Conservation (phyloP, 2,797 vertebrate species). For the Phaenicophaeus curvirostris region DNA sequence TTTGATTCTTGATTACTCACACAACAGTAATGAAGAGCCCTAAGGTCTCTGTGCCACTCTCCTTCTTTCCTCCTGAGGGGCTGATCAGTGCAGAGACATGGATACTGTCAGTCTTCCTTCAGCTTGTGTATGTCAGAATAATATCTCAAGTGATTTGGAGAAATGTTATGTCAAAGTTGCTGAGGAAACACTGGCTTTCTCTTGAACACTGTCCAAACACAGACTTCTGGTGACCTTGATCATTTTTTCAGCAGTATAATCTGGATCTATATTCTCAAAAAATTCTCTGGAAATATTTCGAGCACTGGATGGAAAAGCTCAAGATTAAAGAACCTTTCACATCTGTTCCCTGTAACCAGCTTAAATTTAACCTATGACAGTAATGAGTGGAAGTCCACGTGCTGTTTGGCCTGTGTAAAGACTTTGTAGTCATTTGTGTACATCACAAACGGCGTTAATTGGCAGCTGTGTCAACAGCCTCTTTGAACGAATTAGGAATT, state of each 20-base stretch:
- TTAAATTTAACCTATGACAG: constrained; percentile 23
- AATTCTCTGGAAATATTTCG: not conserved
- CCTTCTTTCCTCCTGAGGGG: not conserved
- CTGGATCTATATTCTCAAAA: not conserved
- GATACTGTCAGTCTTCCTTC: not conserved
- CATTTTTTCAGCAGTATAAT: not conserved
- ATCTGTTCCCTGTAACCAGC: constrained; percentile 18
- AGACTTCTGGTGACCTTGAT: not conserved
- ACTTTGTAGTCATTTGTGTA: constrained; percentile 8
- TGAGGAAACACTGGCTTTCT: not conserved
- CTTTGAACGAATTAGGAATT: not conserved
- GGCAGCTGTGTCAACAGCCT: constrained; percentile 57
- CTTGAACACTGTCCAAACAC: not conserved
- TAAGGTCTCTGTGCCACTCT: not conserved
- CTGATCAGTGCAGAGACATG: not conserved
- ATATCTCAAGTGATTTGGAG: not conserved
- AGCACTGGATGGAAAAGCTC: not conserved
- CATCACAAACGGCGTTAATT: constrained; percentile 24
- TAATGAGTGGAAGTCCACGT: not conserved
- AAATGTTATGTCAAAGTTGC: not conserved
- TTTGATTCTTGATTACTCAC: not conserved
- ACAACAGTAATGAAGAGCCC: not conserved
- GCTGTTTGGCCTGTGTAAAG: not conserved
- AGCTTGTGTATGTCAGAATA: not conserved
- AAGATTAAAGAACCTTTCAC: constrained; percentile 14